Evolutionary conservation across 2,113 vertebrate species (phyloP), one percentile per base, ranked within the genome.

Genomic region (pig (Sus scrofa)): DNA sequence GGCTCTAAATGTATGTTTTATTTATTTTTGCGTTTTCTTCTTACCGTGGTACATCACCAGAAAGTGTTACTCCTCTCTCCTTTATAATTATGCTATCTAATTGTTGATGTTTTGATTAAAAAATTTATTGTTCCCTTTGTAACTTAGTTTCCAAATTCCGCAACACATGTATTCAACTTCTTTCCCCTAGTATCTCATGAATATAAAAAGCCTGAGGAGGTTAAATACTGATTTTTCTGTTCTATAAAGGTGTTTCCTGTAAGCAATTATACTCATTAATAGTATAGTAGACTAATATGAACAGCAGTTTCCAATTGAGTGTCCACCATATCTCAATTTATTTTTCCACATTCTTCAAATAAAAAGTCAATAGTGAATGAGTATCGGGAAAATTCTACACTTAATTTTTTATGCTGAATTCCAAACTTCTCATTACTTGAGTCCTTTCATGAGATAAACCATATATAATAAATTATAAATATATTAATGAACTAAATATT

Each of bases 51-150:
- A 27, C 5, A 15, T 83, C 22, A 70, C 44, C 96, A 89, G 44
- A 96, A 96, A 95, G 86, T 89, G 5, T 19, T 73, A 32, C 26
- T 97, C 79, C 89, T 85, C 3, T 39, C 86, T 52, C 75, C 56
- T 90, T 95, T 90, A 78, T 86, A 83, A 92, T 74, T 87, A 34
- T 58, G 9, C 78, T 54, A 73, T 96, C 96, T 95, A 94, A 95
- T 82, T 71, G 63, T 62, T 73, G 84, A 58, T 62, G 56, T 93
- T 97, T 97, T 81, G 87, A 97, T 97, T 82, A 95, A 96, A 95
- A 63, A 77, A 90, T 89, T 95, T 95, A 79, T 30, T 32, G 7
- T 58, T 70, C 9, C 16, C 26, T 19, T n/a, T 19, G 44, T 60
- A 32, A 84, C n/a, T 62, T 82, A 90, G 9, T 75, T 90, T 92